Base-by-base conservation (phyloP, 37 sponge, comb jelly and placozoan genomes). In the Crambe crambe region DNA sequence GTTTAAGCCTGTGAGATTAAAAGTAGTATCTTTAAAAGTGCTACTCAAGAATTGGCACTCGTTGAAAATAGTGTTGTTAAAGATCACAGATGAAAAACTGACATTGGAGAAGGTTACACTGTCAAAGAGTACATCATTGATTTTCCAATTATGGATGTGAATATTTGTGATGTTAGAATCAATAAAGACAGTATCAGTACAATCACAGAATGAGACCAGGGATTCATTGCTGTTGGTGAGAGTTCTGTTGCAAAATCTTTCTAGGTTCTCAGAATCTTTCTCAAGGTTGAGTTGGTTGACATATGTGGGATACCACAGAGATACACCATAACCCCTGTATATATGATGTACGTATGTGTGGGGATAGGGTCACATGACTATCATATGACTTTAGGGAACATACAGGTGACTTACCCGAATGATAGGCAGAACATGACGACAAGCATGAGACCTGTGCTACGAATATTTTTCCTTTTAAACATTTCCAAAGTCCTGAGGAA, bases 271-370 rank as follows among this genome's bases (percentile, higher is more conserved):
- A 4, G 2, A 38, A 0, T 67, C 61, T 6, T 26, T 60, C 26
- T 40, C 37, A 41, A 15, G 42, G 10, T 27, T 76, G 41, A 84
- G n/a, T 34, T 80, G 41, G 26, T 80, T 80, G 12, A 91, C 78
- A 47, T 91, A 91, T 10, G 91, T 65, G n/a, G 91, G 91, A 51
- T 74, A 91, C 91, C 91, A 91, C 30, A 91, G 62, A 12, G 83
- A 64, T 1, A 86, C 72, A 20, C 91, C 91, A 67, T 86, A 91
- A 2, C 83, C 61, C 38, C 90, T 90, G 82, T 12, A 74, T 4
- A 34, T 6, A 54, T 31, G 18, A 40, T 70, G 36, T 35, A 5
- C n/a, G n/a, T n/a, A n/a, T n/a, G n/a, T n/a, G n/a, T n/a, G n/a
- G n/a, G n/a, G n/a, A n/a, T n/a, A 62, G 63, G 30, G 26, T 27